These are phyloP conservation scores for Amazona guildingii DNA, from an alignment of 2,113 vertebrate genomes.

Conservation along the genomic window DNA sequence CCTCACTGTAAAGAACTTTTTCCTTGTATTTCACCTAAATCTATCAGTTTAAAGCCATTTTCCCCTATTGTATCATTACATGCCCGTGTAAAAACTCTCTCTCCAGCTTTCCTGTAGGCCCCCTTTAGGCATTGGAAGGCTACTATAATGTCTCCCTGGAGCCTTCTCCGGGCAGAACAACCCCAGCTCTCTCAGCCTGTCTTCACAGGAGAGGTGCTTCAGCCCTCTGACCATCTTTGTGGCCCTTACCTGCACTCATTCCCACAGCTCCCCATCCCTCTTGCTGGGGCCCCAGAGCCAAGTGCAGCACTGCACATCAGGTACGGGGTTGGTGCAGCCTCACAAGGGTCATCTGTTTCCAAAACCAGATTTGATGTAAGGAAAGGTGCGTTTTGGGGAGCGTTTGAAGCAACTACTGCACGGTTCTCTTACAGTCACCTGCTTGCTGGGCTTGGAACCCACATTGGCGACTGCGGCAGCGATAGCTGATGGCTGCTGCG, in stretches of 20 bases:
- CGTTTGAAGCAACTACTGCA: rapidly evolving
- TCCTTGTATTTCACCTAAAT: neutral
- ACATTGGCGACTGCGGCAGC: rapidly evolving
- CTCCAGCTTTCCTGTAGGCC: neutral
- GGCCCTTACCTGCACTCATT: neutral
- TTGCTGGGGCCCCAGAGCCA: neutral
- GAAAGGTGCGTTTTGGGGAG: neutral
- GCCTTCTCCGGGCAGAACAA: neutral
- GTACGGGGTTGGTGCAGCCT: neutral
- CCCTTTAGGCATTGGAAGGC: neutral
- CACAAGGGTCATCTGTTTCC: neutral
- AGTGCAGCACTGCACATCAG: neutral
- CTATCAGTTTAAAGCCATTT: neutral
- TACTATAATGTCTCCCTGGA: neutral
- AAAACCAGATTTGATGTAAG: neutral
- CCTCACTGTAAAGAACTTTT: neutral
- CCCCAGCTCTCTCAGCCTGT: neutral
- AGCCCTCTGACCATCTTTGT: neutral
- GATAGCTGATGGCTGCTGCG: rapidly evolving
- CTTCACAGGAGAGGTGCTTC: neutral
- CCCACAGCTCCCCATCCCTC: neutral
- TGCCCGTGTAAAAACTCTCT: neutral
- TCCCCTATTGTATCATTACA: neutral
- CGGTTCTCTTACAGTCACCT: neutral
- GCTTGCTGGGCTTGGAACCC: neutral